Evolutionary conservation across 2,113 vertebrate species (phyloP).

Genomic region (Platichthys stellatus): DNA sequence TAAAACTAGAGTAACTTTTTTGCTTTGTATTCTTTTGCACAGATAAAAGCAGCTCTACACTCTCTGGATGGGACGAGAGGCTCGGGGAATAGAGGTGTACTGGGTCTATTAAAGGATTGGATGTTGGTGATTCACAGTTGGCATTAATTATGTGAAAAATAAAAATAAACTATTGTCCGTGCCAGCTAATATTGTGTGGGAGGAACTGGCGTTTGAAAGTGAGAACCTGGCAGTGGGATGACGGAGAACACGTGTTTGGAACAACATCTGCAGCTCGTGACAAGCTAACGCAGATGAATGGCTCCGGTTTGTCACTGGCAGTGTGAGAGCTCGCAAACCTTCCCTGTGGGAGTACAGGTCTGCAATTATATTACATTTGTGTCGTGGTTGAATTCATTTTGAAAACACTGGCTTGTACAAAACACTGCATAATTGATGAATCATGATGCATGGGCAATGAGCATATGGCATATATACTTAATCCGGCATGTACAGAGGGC

Average conservation of each 20-base stretch:
- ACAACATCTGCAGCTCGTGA: constrained; percentile 20
- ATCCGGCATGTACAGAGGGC: neutral
- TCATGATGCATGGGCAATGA: constrained; percentile 16
- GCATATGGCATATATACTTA: constrained; percentile 8
- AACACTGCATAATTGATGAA: constrained; percentile 46
- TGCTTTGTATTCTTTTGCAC: neutral
- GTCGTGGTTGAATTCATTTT: constrained; percentile 29
- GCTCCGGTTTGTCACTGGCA: constrained; percentile 17
- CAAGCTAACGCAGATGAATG: constrained; percentile 30
- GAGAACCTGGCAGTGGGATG: constrained; percentile 21
- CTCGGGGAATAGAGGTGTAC: neutral
- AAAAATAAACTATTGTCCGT: constrained; percentile 23
- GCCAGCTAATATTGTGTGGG: constrained; percentile 32
- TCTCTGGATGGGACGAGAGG: neutral
- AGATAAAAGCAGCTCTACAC: neutral
- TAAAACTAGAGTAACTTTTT: too few species aligned
- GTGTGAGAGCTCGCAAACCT: constrained; percentile 12
- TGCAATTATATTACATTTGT: constrained; percentile 44
- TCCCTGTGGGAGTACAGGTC: constrained; percentile 2
- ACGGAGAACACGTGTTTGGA: neutral
- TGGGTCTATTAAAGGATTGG: neutral
- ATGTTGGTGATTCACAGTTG: constrained; percentile 26
- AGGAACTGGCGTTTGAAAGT: constrained; percentile 36
- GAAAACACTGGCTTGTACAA: constrained; percentile 2
- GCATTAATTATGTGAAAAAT: constrained; percentile 32